phyloP scores from a whole-genome alignment of 2,113 vertebrate genomes.

The Orientallactaga bullata region DNA sequence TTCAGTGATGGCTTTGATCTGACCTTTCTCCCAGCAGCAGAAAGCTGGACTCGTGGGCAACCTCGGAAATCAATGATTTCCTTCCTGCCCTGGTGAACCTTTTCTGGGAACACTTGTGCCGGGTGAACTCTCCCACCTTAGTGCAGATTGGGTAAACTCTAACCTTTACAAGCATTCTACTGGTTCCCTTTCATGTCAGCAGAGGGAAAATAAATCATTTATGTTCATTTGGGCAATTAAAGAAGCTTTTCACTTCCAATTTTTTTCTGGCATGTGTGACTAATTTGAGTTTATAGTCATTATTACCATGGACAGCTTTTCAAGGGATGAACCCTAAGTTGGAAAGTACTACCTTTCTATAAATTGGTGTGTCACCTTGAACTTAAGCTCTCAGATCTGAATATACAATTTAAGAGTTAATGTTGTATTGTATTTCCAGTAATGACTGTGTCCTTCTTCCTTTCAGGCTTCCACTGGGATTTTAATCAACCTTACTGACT shows the following conservation, averaged over 20 bases:
- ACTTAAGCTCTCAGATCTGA: slow-evolving; percentile 55
- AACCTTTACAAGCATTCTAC: not conserved
- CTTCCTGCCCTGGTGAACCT: slow-evolving; percentile 38
- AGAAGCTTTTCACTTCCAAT: slow-evolving; percentile 67
- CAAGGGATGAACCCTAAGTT: slow-evolving; percentile 22
- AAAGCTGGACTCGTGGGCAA: not conserved
- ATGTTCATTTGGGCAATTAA: slow-evolving; percentile 47
- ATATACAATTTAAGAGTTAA: slow-evolving; percentile 57
- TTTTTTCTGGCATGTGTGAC: slow-evolving; percentile 46
- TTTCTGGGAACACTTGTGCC: slow-evolving; percentile 56
- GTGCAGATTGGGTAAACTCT: not conserved
- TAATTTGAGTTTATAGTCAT: slow-evolving; percentile 63
- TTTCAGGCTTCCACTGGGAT: slow-evolving; percentile 92
- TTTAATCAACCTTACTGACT: slow-evolving; percentile 93
- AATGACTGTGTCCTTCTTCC: slow-evolving; percentile 54
- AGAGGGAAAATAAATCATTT: slow-evolving; percentile 61
- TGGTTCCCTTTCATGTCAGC: slow-evolving; percentile 32
- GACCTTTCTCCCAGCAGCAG: no score
- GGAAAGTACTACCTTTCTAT: slow-evolving; percentile 54
- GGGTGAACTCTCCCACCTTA: slow-evolving; percentile 2
- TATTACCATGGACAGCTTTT: slow-evolving; percentile 47
- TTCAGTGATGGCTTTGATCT: no score
- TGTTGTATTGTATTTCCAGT: slow-evolving; percentile 61
- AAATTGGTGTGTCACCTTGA: slow-evolving; percentile 50
- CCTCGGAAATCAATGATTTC: slow-evolving; percentile 55